Conservation (phyloP, 1,140 invertebrate species). For the Cyrtorhinus lividipennis region DNA sequence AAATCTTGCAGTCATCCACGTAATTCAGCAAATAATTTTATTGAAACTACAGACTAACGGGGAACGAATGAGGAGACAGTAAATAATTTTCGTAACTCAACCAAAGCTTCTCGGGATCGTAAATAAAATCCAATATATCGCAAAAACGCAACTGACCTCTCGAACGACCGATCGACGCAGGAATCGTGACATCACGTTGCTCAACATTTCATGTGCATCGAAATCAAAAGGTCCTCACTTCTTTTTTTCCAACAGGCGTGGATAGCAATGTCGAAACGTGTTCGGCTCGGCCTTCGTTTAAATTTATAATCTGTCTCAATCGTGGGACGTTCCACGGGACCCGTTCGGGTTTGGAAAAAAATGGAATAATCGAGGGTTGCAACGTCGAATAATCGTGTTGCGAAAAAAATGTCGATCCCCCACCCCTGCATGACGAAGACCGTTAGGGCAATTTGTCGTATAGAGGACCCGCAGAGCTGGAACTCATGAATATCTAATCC, state of each 20-base stretch:
- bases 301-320: conserved; percentile 3
- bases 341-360: background rate
- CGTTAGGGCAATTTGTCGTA: background rate
- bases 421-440: background rate
- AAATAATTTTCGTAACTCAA: no score
- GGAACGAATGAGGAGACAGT: no score
- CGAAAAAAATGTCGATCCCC: background rate
- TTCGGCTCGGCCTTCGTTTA: background rate
- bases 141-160: no score
- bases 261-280: background rate
- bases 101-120: no score
- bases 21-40: no score
- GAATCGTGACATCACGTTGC: background rate
- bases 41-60: no score
- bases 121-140: no score
- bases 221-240: background rate
- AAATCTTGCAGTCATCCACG: no score
- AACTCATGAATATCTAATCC: no score
- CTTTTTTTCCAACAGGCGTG: background rate
- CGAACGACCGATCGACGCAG: background rate
- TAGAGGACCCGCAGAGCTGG: no score
- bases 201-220: background rate
- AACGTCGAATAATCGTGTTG: background rate
- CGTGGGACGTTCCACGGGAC: background rate
- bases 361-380: background rate